Conservation (phyloP, 2,797 vertebrate species). For the Myotis findleyi region DNA sequence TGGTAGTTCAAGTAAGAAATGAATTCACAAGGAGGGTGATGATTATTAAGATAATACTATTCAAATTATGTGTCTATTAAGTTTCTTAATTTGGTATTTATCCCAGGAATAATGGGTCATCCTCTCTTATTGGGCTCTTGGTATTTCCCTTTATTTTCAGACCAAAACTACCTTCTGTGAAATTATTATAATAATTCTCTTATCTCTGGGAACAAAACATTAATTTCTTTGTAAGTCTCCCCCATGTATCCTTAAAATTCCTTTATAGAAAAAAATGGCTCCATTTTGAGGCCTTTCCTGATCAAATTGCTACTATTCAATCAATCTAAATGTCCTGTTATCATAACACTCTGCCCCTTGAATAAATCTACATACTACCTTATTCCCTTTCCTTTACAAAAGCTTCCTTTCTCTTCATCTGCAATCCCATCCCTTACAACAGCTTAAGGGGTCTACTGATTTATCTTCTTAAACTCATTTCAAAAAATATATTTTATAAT, state of each 20-base stretch:
- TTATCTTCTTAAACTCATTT: conserved; percentile 22
- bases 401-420: background rate
- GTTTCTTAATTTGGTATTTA: background rate
- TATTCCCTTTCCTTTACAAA: background rate
- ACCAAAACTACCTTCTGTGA: background rate
- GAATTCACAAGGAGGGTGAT: background rate
- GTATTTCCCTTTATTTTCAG: conserved; percentile 31
- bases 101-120: background rate
- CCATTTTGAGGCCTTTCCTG: background rate
- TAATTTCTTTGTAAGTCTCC: background rate
- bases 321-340: background rate
- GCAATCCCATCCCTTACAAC: background rate
- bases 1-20: background rate
- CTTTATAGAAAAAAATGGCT: background rate
- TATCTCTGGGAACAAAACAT: background rate
- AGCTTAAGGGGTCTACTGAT: background rate
- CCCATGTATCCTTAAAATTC: background rate
- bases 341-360: background rate
- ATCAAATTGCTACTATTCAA: background rate
- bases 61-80: background rate
- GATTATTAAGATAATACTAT: background rate
- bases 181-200: background rate
- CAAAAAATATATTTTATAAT: conserved; percentile 22
- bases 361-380: background rate
- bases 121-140: background rate